Base-by-base conservation (phyloP, 2,113 vertebrate species). In the Motacilla tschutschensis region DNA sequence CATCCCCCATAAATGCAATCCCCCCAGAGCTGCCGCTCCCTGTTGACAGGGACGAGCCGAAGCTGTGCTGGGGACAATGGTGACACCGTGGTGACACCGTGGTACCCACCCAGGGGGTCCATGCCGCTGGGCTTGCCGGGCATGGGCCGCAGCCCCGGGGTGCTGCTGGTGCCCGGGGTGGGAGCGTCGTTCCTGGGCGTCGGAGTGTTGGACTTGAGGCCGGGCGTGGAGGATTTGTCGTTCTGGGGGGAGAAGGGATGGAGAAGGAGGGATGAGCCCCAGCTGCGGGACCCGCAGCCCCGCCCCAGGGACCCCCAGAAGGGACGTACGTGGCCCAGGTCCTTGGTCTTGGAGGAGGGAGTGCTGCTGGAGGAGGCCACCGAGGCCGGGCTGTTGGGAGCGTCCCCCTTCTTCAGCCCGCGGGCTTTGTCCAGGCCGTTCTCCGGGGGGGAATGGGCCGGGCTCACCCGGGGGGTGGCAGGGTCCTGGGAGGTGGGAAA, bases 281-380 rank as follows among this genome's bases (percentile, higher is more conserved):
- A 9, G 3, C 16, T 2, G 1, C 8, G 0, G 55, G 8, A 9
- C 0, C 25, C 24, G 1, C 3, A 3, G 53, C 25, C 25, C n/a
- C 1, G 5, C 17, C 26, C 12, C 25, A 3, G 33, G 0, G 28
- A 12, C 7, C n/a, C 76, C 11, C 5, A 4, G 11, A 9, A 22
- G 35, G 51, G 43, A 94, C 92, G 19, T 97, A 99, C 98, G 33
- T 99, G 98, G 95, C 98, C 95, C 92, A 99, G 97, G 95, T 99
- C 99, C 96, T 99, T 99, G 35, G 98, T 98, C 97, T 99, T 99
- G 92, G 99, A 99, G 60, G 99, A 99, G 15, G 98, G 99, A 15
- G 98, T 99, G 97, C 99, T 99, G 94, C 99, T 98, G 43, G 99
- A 99, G n/a, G 99, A 99, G 69, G 98, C 98, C 20, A 99, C 98